These are phyloP conservation scores for Aphaenogaster rudis DNA, from an alignment of 1,140 invertebrate species.

Conservation along the genomic window DNA sequence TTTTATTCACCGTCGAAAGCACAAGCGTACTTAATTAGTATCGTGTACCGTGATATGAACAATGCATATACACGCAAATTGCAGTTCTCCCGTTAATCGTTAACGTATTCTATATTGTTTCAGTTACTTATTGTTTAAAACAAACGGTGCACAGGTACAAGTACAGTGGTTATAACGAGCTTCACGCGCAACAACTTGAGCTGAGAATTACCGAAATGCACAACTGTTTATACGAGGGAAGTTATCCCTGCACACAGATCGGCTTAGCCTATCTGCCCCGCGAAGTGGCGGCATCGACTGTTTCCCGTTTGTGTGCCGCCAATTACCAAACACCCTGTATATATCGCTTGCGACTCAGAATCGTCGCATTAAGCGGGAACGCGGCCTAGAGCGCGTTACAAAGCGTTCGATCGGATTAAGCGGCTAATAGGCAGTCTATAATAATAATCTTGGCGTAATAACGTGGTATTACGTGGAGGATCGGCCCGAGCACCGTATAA, in stretches of 20 bases:
- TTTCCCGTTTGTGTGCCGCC: conserved; percentile 24
- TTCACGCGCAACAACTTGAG: background rate
- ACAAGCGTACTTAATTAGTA: background rate
- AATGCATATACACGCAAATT: background rate
- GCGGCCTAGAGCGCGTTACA: conserved; percentile 77
- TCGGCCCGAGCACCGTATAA: conserved; percentile 70
- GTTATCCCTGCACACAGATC: conserved; percentile 5
- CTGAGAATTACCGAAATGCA: conserved; percentile 31
- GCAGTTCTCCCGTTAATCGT: background rate
- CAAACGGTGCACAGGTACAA: background rate
- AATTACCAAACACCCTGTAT: conserved; percentile 52
- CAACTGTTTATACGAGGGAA: conserved; percentile 13
- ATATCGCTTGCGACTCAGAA: conserved; percentile 27
- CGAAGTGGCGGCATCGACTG: conserved; percentile 1
- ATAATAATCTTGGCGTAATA: conserved; percentile 77
- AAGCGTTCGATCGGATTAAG: conserved; percentile 78
- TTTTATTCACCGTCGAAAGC: background rate
- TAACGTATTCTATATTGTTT: background rate
- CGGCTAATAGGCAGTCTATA: conserved; percentile 78
- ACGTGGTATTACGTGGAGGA: conserved; percentile 76
- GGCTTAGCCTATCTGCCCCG: conserved; percentile 21
- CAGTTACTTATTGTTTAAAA: background rate
- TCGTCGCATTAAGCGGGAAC: conserved; percentile 72
- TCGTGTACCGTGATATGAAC: background rate
- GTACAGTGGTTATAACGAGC: background rate